A percentile compares a stretch with the other conserved stretches of the same genome.
These are phyloP conservation scores for Drosophila pectinifera DNA, from an alignment of 1,140 invertebrate genomes.

Conservation along the genomic window DNA sequence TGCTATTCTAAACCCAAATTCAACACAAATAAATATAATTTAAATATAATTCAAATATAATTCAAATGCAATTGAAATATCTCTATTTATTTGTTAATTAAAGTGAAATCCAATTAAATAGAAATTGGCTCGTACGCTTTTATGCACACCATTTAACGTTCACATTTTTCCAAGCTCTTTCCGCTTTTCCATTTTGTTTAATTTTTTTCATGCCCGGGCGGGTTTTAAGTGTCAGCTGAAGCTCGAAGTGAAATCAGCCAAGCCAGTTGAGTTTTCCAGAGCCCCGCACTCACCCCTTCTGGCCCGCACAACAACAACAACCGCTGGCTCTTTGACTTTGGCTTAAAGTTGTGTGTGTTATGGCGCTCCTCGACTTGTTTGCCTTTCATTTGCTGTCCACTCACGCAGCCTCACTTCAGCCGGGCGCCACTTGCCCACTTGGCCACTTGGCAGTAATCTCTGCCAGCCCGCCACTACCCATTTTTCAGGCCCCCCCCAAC, in stretches of 20 bases:
- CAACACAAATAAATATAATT: neutral
- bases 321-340: slow-evolving; percentile 37
- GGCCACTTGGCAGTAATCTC: slow-evolving; percentile 56
- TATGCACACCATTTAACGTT: slow-evolving; percentile 11
- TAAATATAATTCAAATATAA: neutral
- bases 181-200: slow-evolving; percentile 12
- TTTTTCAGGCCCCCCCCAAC: neutral
- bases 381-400: slow-evolving; percentile 77
- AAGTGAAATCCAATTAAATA: slow-evolving; percentile 11
- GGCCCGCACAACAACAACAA: neutral
- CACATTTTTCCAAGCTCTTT: slow-evolving; percentile 17
- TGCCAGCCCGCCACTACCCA: slow-evolving; percentile 10
- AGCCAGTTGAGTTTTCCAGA: slow-evolving; percentile 22
- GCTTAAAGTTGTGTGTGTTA: slow-evolving; percentile 64
- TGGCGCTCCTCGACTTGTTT: slow-evolving; percentile 70
- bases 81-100: slow-evolving; percentile 7
- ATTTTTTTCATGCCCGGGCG: slow-evolving; percentile 21
- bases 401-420: slow-evolving; percentile 50
- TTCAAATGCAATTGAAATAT: neutral
- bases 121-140: slow-evolving; percentile 4
- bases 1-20: neutral
- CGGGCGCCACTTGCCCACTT: slow-evolving; percentile 35
- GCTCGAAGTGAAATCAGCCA: slow-evolving; percentile 41
- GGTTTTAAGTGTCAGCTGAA: slow-evolving; percentile 42
- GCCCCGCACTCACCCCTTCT: neutral